Conservation (phyloP, 2,797 vertebrate species). For the Melanotaenia parkinsoni region DNA sequence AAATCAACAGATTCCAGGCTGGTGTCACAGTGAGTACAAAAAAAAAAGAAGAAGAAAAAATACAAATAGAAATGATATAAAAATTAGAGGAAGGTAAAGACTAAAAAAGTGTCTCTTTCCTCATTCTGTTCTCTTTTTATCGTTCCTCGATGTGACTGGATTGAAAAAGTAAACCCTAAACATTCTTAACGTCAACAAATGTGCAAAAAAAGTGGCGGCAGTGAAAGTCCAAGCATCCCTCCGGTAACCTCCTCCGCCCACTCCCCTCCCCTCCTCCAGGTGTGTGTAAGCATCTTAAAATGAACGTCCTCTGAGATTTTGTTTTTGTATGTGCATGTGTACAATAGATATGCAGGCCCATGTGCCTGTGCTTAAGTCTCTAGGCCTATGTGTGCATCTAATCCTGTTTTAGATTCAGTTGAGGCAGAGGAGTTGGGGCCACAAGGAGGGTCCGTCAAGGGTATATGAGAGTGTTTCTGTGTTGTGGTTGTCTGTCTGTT, state of each 20-base stretch:
- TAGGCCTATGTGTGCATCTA: conserved; percentile 41
- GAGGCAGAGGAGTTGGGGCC: conserved; percentile 18
- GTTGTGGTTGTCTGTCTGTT: conserved; percentile 72
- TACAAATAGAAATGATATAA: conserved; percentile 74
- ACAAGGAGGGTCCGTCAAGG: conserved; percentile 45
- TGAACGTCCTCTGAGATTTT: conserved; percentile 66
- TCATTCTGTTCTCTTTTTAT: conserved; percentile 56
- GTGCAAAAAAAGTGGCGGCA: conserved; percentile 99
- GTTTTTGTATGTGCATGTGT: conserved; percentile 43
- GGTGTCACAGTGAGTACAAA: conserved; percentile 82
- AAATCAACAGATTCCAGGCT: conserved; percentile 73
- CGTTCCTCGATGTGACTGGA: conserved; percentile 85
- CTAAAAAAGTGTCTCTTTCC: conserved; percentile 45
- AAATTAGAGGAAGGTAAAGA: conserved; percentile 57
- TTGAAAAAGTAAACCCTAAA: conserved; percentile 96
- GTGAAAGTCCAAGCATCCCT: conserved; percentile 88
- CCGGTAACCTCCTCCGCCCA: conserved; percentile 21
- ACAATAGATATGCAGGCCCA: conserved; percentile 49
- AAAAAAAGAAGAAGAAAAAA: conserved; percentile 35
- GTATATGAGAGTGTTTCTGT: conserved; percentile 68
- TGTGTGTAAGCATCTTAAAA: conserved; percentile 56
- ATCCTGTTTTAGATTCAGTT: conserved; percentile 29
- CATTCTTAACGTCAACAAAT: conserved; percentile 99
- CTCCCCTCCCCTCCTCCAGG: conserved; percentile 18
- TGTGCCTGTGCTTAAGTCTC: conserved; percentile 50